Base-by-base conservation (phyloP, 2,797 vertebrate species). In the Tympanoctomys barrerae region DNA sequence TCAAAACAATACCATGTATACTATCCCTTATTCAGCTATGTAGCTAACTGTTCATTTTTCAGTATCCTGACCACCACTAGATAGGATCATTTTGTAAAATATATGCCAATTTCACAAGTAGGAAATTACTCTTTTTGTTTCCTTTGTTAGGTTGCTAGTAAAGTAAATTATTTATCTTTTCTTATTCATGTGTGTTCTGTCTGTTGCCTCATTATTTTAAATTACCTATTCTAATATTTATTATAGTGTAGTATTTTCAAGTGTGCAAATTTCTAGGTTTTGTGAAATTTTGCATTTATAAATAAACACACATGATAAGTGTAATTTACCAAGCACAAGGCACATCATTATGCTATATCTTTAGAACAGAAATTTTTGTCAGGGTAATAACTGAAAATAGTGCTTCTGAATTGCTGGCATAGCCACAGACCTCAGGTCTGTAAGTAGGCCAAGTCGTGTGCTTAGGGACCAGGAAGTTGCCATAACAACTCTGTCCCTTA, bases 281-380 rank as follows among this genome's bases (percentile, higher is more conserved):
- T 70, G 42, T 79, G 46, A 84, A 83, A 89, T 73, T 79, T 3
- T 83, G 39, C 39, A 28, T 77, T 77, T 84, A 24, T 42, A 89
- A 93, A 77, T 91, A 75, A 93, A 79, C 16, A 80, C 16, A 93
- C 84, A 90, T 42, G 83, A 24, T 52, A 68, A 70, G 12, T 80
- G 59, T 94, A 36, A 59, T 28, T 88, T 82, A 42, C 19, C 13
- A 91, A 79, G 19, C 6, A 86, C 14, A 82, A 90, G 75, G 19
- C 7, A 86, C 14, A 82, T 28, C 22, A 57, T 14, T 73, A 22
- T 59, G 68, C 22, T 83, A 0, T 70, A 39, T 70, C 79, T 86
- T 85, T 61, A 73, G 59, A 89, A 80, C 1, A 88, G 36, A 16
- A 57, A 62, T 62, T 87, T 90, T 62, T 83, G 68, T 68, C 70